Evolutionary conservation across 1,140 invertebrate species (phyloP).

Genomic region (Homarus americanus): DNA sequence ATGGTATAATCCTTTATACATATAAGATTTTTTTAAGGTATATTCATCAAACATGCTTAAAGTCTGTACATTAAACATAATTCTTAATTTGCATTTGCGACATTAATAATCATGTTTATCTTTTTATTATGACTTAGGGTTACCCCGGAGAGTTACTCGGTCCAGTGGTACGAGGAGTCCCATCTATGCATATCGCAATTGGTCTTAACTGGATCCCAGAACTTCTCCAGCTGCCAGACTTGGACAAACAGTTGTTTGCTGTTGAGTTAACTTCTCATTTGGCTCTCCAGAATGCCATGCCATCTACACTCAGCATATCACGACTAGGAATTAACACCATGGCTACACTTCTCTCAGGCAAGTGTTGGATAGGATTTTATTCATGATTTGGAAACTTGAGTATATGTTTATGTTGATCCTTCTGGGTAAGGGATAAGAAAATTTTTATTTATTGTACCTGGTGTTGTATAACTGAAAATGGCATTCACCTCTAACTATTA

Average conservation of each 20-base stretch:
- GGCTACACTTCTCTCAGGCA: constrained; percentile 89
- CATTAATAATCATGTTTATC: background rate
- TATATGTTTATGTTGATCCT: too few species aligned
- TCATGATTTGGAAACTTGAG: too few species aligned
- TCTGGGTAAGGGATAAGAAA: too few species aligned
- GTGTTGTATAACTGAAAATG: too few species aligned
- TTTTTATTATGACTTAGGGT: constrained; percentile 82
- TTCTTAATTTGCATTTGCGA: too few species aligned
- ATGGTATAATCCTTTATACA: too few species aligned
- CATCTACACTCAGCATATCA: constrained; percentile 94
- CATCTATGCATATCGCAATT: constrained; percentile 97
- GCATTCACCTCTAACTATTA: too few species aligned
- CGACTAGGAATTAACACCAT: constrained; percentile 94
- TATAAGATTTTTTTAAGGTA: too few species aligned
- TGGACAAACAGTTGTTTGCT: constrained; percentile 97
- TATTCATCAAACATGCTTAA: too few species aligned
- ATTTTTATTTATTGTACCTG: too few species aligned
- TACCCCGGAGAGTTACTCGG: constrained; percentile 93
- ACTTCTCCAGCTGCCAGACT: constrained; percentile 93
- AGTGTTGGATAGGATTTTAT: too few species aligned
- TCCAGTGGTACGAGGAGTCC: constrained; percentile 94
- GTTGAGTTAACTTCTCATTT: constrained; percentile 95
- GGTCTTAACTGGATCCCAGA: constrained; percentile 95
- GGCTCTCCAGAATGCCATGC: constrained; percentile 94
- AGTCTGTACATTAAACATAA: too few species aligned